Percentiles rank a stretch among this genome's conserved stretches.
These are phyloP conservation scores for Upupa epops DNA, from an alignment of 2,113 vertebrate genomes.

Conservation along the genomic window DNA sequence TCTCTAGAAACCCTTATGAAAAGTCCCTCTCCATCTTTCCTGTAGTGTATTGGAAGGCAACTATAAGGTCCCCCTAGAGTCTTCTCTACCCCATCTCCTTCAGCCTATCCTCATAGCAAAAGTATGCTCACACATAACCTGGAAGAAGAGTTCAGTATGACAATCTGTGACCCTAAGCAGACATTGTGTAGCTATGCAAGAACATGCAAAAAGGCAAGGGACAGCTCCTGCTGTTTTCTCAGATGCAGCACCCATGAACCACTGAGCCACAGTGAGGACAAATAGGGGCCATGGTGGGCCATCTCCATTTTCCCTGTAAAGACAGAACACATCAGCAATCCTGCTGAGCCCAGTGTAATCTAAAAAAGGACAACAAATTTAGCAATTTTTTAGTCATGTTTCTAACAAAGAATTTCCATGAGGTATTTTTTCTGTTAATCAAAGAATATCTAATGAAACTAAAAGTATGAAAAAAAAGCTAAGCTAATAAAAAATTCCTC, in stretches of 20 bases:
- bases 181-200: fast-evolving
- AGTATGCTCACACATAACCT: background rate
- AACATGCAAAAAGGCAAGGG: background rate
- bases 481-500: background rate
- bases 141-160: background rate
- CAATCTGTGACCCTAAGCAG: background rate
- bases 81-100: too few relatives aligned
- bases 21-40: too few relatives aligned
- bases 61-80: too few relatives aligned
- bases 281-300: background rate
- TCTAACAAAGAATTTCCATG: background rate
- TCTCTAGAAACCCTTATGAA: too few relatives aligned
- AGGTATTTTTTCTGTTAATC: background rate
- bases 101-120: too few relatives aligned
- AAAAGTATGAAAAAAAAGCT: background rate
- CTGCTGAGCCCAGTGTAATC: background rate
- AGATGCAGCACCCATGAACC: background rate
- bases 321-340: background rate
- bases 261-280: background rate
- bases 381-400: background rate
- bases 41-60: too few relatives aligned
- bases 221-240: background rate
- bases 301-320: background rate
- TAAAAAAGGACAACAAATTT: background rate
- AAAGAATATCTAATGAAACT: background rate